phyloP scores from a whole-genome alignment of 2,797 vertebrate genomes.

The Cryptoblepharus egeriae region DNA sequence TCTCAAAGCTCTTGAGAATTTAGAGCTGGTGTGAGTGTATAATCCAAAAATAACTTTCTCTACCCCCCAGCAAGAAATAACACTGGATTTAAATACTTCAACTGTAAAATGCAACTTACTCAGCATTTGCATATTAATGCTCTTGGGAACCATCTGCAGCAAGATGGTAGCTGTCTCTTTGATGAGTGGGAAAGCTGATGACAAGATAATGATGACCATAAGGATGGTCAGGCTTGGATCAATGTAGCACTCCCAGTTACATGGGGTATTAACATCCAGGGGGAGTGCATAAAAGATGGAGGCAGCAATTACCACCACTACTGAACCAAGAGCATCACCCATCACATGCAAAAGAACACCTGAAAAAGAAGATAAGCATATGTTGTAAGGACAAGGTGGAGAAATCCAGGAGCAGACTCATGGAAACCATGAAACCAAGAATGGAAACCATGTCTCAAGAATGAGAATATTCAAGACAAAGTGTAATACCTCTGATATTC shows the following conservation, averaged over 20 bases:
- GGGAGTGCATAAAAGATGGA: slow-evolving; percentile 83
- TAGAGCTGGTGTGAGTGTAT: slow-evolving; percentile 43
- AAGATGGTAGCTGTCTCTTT: slow-evolving; percentile 85
- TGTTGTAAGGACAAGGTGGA: accelerated
- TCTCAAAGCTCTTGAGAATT: slow-evolving; percentile 46
- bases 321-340: slow-evolving; percentile 87
- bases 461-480: not conserved
- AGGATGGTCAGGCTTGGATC: slow-evolving; percentile 85
- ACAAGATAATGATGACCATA: slow-evolving; percentile 86
- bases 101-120: slow-evolving; percentile 74
- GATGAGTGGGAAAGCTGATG: slow-evolving; percentile 82
- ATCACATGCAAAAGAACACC: slow-evolving; percentile 87
- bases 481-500: slow-evolving; percentile 84
- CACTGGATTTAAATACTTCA: slow-evolving; percentile 27
- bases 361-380: slow-evolving; percentile 59
- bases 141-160: slow-evolving; percentile 85
- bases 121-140: slow-evolving; percentile 75
- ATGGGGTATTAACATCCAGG: slow-evolving; percentile 52
- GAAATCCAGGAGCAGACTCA: accelerated
- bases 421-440: too few relatives aligned
- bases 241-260: slow-evolving; percentile 89
- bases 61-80: slow-evolving; percentile 52
- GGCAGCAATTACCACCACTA: slow-evolving; percentile 84
- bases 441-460: not conserved
- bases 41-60: slow-evolving; percentile 50